Base-by-base conservation (phyloP, 2,113 vertebrate species). In the Gulo gulo region DNA sequence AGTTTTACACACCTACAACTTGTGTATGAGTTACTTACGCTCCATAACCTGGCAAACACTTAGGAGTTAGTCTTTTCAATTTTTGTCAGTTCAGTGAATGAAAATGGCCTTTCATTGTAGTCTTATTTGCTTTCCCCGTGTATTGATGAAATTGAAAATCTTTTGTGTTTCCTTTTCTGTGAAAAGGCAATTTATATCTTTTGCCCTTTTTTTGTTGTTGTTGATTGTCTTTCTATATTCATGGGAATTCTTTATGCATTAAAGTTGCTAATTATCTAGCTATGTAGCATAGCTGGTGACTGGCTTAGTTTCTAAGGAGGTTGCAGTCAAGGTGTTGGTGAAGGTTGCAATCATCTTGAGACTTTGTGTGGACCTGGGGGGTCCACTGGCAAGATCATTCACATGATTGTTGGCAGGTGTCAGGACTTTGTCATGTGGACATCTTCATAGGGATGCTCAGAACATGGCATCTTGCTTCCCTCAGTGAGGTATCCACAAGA, bases 111-210 rank as follows among this genome's bases (percentile, higher is more conserved):
- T 95, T 96, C 55, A 74, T 26, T 59, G 36, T 93, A 15, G 29
- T 67, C 39, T 93, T 85, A 63, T 52, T 93, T 94, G 79, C 31
- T 18, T 95, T 65, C 52, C 50, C 20, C 88, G 73, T 57, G 47
- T 87, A 59, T 67, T 80, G 57, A 73, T 92, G 31, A 80, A 73
- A n/a, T 21, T 96, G 65, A 78, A 31, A 45, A 80, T 92, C 45
- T 94, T 50, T 94, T 50, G 29, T 87, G 20, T 93, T 92, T 89
- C 21, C 15, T n/a, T 24, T 88, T 85, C 71, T 95, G 34, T 96
- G 76, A 71, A 93, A 94, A 88, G 31, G 3, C 21, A 69, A 2
- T 79, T 83, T 95, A 47, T 34, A 63, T 36, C 63, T 78, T 85
- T 87, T 73, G 39, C 7, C 20, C 36, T 16, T 69, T 42, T 47